Evolutionary conservation across 2,888 invertebrate genomes (phyloP), one percentile per base, ranked within the genome.

Genomic region (Saturnia japonica): DNA sequence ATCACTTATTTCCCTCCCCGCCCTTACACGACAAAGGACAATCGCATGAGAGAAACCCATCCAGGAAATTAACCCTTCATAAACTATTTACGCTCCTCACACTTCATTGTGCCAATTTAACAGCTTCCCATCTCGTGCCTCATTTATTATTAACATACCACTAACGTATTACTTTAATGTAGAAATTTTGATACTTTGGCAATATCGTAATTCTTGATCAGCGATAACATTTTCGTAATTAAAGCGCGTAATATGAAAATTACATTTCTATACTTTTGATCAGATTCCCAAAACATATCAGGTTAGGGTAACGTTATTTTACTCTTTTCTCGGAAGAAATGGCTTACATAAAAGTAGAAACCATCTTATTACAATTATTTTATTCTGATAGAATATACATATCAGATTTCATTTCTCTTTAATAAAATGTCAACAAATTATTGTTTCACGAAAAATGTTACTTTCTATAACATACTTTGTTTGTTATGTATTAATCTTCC

Each of bases 31-130:
- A 60, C 28, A 60, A 40, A 64, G 64, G 64, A 64, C 64, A 64
- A 40, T 64, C 64, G 40, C 64, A 64, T n/a, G 40, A 40, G 16
- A 40, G 64, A 40, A 64, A 64, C 40, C 64, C 64, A n/a, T 40
- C 40, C 40, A 40, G 66, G 67, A 43, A 43, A 43, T 67, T n/a
- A 47, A 25, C 47, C 67, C 45, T 45, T 67, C 67, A 67, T 67
- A 45, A 67, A 67, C 45, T 67, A 67, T 67, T 67, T 28, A 67
- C 25, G 45, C 11, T 42, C 16, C 22, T 64, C 7, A 67, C 67
- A 67, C 67, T 67, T 67, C 45, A 67, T 67, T 28, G 67, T 25
- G 47, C 67, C 67, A 47, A 67, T 67, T 67, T 67, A 67, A 43
- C 67, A 42, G 45, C 67, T 47, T 28, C 40, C 67, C 28, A 43